Base-by-base conservation (phyloP, 2,113 vertebrate genomes). In the Otis tarda region DNA sequence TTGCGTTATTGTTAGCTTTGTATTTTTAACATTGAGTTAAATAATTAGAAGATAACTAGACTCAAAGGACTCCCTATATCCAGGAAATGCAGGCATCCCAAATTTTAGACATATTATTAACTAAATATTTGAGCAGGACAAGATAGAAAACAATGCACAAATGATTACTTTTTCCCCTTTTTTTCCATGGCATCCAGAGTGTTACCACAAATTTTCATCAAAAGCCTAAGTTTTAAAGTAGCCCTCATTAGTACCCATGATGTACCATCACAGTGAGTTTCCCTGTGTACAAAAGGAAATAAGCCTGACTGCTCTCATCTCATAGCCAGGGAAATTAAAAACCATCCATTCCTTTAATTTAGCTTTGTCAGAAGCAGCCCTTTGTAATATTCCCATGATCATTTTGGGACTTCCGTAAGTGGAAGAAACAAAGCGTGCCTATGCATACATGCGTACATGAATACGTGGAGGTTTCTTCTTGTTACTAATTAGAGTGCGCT, bases 381-480 rank as follows among this genome's bases (percentile, higher is more conserved):
- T 71, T 8, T 14, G 35, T 35, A 39, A 37, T 4, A 18, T 7
- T 31, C 49, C 56, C 13, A 11, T 8, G 14, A 45, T 35, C 9
- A 6, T 68, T 67, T 7, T 8, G 81, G 73, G 39, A 23, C 21
- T 83, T 11, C 53, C 39, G 12, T 2, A 11, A 30, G n/a, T 1
- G 33, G 75, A 57, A 79, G 68, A 35, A 61, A 12, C 39, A 59
- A 10, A 28, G 41, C 1, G 0, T 22, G 39, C 20, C 83, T 14
- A 15, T 3, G 56, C 41, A 23, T 12, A 24, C n/a, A 18, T 2
- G 63, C 2, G 3, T 6, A 4, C 18, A 0, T 1, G 45, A 18
- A 25, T 4, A 31, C 0, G 1, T 8, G 39, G 67, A 20, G 60
- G 3, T 1, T 33, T 67, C 10, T 7, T 9, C 12, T 23, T 16